These are phyloP conservation scores for Vesta saturnalis DNA, from an alignment of 2,888 invertebrate genomes.

Conservation along the genomic window DNA sequence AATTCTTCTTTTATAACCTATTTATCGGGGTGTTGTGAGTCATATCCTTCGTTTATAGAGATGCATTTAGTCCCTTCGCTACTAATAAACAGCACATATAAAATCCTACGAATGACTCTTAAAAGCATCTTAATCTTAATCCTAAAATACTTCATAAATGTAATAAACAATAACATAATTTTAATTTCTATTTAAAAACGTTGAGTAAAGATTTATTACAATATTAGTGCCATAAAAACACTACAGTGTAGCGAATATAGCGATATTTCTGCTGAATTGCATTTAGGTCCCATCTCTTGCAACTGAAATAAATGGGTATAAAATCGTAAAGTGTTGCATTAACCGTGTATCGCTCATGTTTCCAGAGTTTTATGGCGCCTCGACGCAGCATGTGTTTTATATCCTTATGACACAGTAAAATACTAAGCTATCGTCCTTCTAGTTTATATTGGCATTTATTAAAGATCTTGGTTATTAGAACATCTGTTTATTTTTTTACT, in stretches of 20 bases:
- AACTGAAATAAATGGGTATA: conserved; percentile 37
- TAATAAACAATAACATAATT: too few relatives aligned
- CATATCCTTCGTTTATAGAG: too few relatives aligned
- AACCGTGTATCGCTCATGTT: conserved; percentile 39
- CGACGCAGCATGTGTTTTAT: conserved; percentile 39
- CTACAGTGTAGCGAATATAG: conserved; percentile 11
- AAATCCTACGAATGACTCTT: too few relatives aligned
- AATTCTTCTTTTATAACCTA: too few relatives aligned
- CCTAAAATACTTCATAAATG: too few relatives aligned
- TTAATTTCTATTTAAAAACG: too few relatives aligned
- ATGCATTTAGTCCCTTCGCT: too few relatives aligned
- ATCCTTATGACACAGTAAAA: conserved; percentile 38
- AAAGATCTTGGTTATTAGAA: conserved; percentile 17
- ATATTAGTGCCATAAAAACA: not conserved
- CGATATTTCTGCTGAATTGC: conserved; percentile 5
- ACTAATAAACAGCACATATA: too few relatives aligned
- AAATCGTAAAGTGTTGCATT: conserved; percentile 39
- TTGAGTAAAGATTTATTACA: conserved; percentile 13
- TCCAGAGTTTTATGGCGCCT: conserved; percentile 37
- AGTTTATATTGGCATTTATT: conserved; percentile 43
- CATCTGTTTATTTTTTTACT: conserved; percentile 25
- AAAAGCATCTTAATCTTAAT: too few relatives aligned
- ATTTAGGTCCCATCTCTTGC: conserved; percentile 34
- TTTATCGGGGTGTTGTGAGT: too few relatives aligned
- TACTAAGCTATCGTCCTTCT: conserved; percentile 39